Conservation (phyloP, 2,113 vertebrate species). For the Centropristis striata region DNA sequence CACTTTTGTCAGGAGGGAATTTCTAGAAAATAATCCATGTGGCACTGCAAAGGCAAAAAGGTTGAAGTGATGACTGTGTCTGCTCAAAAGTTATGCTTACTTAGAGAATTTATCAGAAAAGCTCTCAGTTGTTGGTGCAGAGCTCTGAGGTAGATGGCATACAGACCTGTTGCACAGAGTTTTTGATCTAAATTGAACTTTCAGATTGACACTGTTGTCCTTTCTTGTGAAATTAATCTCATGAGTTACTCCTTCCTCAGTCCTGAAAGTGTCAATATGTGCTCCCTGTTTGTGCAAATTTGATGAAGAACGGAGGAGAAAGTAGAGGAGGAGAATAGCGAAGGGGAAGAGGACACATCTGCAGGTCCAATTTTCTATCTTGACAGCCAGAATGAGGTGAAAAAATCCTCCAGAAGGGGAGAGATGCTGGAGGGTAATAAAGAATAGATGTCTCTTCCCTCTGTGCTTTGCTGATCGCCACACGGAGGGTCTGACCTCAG, state of each 20-base stretch:
- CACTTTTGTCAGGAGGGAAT: not conserved
- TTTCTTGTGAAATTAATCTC: constrained; percentile 13
- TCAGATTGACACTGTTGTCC: not conserved
- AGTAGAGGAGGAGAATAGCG: constrained; percentile 3
- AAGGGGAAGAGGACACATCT: constrained; percentile 60
- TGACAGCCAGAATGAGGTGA: constrained; percentile 73
- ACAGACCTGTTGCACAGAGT: constrained; percentile 4
- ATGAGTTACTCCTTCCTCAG: not conserved
- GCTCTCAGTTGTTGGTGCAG: not conserved
- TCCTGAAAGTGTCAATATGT: constrained; percentile 8
- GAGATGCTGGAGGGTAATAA: constrained; percentile 65
- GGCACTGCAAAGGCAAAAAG: not conserved
- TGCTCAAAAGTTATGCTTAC: constrained; percentile 4
- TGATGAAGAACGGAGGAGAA: constrained; percentile 21
- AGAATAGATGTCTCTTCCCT: constrained; percentile 57
- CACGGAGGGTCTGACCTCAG: constrained; percentile 56
- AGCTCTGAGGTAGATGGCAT: not conserved
- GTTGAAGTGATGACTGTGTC: constrained; percentile 3
- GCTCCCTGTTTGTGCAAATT: constrained; percentile 14
- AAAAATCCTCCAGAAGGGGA: constrained; percentile 62
- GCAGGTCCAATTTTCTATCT: constrained; percentile 65
- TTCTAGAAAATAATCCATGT: not conserved
- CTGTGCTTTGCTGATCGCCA: constrained; percentile 31
- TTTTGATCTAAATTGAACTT: not conserved
- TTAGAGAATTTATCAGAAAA: not conserved